These are phyloP conservation scores for Oreochromis spilurus DNA, from an alignment of 2,113 vertebrate species.

Conservation along the genomic window DNA sequence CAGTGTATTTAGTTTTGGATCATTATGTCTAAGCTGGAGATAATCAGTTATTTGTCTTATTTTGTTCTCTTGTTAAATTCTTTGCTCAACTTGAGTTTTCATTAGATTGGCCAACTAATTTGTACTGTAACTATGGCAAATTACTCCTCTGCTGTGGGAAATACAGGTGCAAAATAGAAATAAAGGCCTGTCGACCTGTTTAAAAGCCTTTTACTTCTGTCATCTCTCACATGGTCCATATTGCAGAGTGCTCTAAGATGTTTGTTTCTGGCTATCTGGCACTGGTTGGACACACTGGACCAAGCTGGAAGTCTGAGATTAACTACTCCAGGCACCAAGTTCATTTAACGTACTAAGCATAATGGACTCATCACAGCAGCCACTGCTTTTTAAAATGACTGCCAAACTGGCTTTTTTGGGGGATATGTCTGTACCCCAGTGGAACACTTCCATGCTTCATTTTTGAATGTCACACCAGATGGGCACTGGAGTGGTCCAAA, in stretches of 20 bases:
- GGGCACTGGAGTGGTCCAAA: not conserved
- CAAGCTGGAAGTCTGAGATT: not conserved
- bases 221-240: not conserved
- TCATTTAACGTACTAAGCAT: not conserved
- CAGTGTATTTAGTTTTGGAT: not conserved
- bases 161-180: not conserved
- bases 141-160: not conserved
- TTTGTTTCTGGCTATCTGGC: not conserved
- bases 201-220: not conserved
- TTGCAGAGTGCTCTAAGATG: not conserved
- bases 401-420: not conserved
- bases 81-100: not conserved
- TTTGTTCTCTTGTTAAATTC: not conserved
- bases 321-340: not conserved
- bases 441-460: not conserved
- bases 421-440: not conserved
- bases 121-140: not conserved
- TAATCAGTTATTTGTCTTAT: not conserved
- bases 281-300: not conserved
- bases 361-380: not conserved
- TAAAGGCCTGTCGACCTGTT: accelerated
- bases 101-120: not conserved
- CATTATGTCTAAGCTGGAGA: not conserved
- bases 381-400: not conserved
- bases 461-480: conserved; percentile 16